Evolutionary conservation across 1,140 invertebrate species (phyloP), one percentile per base, ranked within the genome.

Genomic region (Drosophila arawakana): DNA sequence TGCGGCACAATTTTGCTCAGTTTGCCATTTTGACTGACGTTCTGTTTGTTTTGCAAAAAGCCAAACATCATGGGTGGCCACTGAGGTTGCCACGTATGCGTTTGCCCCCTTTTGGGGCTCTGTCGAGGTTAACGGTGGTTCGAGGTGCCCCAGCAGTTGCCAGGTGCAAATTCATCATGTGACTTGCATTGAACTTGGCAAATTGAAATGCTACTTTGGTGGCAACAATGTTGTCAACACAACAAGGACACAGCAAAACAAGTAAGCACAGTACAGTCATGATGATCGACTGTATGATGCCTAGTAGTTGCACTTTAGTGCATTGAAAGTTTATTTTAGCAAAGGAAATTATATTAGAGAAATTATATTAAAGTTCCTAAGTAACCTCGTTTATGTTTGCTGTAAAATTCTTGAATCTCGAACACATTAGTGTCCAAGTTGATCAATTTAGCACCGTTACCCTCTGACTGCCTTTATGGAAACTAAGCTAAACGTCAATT

Each of bases 21-120:
- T 67, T 67, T 50, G 46, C 60, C 49, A 52, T 66, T 66, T 50
- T 88, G 83, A 89, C 73, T 88, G 83, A 88, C 84, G 83, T 83
- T 89, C 65, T 89, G 84, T 89, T 89, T 89, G 84, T 88, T 82
- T 90, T 90, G 84, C 84, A 89, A 89, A 89, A 89, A 89, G 84
- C 84, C 78, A 89, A 89, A 78, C 84, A 11, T 81, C 7, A 34
- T 89, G 84, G 84, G 84, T 89, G 84, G 84, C 76, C 78, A 13
- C 30, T 34, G 61, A 47, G 49, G 21, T 43, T 50, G 37, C 57
- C 41, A 41, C 43, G 25, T 30, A 5, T 30, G 2, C 25, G 25
- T 34, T 34, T 15, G 35, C n/a, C 34, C 15, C 35, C 21, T 25
- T 37, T 44, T 13, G 15, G 9, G 49, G 49, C 58, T 18, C 34